Evolutionary conservation across 2,888 invertebrate species (phyloP).

Genomic region (Meiosimyza platycephala): DNA sequence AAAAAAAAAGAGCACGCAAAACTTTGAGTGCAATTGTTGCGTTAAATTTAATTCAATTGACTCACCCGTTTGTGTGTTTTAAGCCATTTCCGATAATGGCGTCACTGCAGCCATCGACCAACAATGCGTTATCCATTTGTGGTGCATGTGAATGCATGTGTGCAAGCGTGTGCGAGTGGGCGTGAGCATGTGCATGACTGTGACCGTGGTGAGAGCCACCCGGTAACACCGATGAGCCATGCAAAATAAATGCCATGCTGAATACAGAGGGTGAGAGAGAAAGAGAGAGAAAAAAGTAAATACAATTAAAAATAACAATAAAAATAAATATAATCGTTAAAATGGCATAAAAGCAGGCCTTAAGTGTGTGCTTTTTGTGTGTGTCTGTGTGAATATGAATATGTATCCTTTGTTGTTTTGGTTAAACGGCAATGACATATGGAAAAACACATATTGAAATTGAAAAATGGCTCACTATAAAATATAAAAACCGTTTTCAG

Average conservation of each 20-base stretch:
- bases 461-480: too few species aligned
- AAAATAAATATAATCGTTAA: slow-evolving; percentile 15
- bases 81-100: slow-evolving; percentile 40
- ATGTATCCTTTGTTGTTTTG: too few species aligned
- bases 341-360: slow-evolving; percentile 10
- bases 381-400: too few species aligned
- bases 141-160: slow-evolving; percentile 41
- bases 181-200: slow-evolving; percentile 65
- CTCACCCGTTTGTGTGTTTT: slow-evolving; percentile 47
- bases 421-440: too few species aligned
- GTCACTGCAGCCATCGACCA: slow-evolving; percentile 38
- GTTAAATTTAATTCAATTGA: neutral
- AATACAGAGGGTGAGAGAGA: slow-evolving; percentile 53
- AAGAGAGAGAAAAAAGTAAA: slow-evolving; percentile 28
- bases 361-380: too few species aligned
- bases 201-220: slow-evolving; percentile 64
- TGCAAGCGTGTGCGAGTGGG: slow-evolving; percentile 49
- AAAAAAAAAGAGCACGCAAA: too few species aligned
- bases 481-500: too few species aligned
- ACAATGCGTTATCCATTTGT: slow-evolving; percentile 26
- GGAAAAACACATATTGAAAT: too few species aligned
- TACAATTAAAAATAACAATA: neutral
- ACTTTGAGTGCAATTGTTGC: neutral
- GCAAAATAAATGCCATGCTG: slow-evolving; percentile 84
- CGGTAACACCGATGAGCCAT: slow-evolving; percentile 72